Evolutionary conservation across 2,113 vertebrate species (phyloP).

Genomic region (Pheucticus melanocephalus): DNA sequence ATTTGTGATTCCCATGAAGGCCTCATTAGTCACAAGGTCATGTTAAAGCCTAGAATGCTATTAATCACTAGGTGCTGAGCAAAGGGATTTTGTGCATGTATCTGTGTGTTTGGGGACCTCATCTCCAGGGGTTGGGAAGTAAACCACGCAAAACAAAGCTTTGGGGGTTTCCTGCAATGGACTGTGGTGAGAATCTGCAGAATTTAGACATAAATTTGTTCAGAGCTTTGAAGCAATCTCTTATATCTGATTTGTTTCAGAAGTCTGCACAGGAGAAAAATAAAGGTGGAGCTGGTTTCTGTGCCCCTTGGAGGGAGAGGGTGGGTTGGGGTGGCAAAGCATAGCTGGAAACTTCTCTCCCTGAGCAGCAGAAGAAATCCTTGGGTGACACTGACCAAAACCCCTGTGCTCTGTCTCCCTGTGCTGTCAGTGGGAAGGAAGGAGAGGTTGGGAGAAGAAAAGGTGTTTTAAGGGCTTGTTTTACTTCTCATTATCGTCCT

Average conservation of each 20-base stretch:
- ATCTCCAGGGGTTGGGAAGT: neutral
- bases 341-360: neutral
- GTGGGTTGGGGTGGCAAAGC: neutral
- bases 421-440: fast-evolving
- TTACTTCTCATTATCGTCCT: neutral
- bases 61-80: neutral
- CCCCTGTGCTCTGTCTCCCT: neutral
- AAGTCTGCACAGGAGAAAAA: neutral
- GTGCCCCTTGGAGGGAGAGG: neutral
- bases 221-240: neutral
- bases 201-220: neutral
- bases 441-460: neutral
- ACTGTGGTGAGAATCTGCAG: neutral
- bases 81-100: neutral
- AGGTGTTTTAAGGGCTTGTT: neutral
- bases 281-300: neutral
- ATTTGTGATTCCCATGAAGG: neutral
- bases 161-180: neutral
- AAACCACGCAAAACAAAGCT: neutral
- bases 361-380: no score
- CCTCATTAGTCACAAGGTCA: conserved; percentile 42
- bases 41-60: neutral
- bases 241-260: neutral
- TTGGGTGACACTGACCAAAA: neutral
- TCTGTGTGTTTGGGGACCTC: neutral